phyloP scores from a whole-genome alignment of 2,888 invertebrate genomes.

The Euzetes globulus region DNA sequence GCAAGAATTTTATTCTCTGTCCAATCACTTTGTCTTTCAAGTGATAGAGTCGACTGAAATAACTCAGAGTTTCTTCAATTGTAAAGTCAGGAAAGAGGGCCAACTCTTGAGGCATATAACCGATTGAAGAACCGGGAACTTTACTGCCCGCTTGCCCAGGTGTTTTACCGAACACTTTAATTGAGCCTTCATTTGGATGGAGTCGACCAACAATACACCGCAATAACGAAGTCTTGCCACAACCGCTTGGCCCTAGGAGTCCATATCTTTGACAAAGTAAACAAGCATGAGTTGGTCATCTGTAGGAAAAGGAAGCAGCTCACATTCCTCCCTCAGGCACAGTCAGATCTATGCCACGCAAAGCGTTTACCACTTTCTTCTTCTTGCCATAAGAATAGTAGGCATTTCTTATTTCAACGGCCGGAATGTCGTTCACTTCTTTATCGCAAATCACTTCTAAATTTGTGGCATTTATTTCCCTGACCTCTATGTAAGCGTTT shows the following conservation, averaged over 20 bases:
- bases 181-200: slow-evolving; percentile 73
- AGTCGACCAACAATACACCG: slow-evolving; percentile 85
- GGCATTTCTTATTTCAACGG: slow-evolving; percentile 76
- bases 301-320: slow-evolving; percentile 52
- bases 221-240: slow-evolving; percentile 89
- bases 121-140: slow-evolving; percentile 87
- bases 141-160: slow-evolving; percentile 81
- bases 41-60: slow-evolving; percentile 48
- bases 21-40: slow-evolving; percentile 43
- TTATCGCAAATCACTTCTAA: not conserved
- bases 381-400: slow-evolving; percentile 82
- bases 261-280: slow-evolving; percentile 63
- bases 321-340: slow-evolving; percentile 90
- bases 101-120: slow-evolving; percentile 71
- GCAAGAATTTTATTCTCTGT: slow-evolving; percentile 46
- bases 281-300: not conserved
- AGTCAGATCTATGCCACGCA: slow-evolving; percentile 83
- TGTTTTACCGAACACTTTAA: slow-evolving; percentile 79
- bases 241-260: slow-evolving; percentile 85
- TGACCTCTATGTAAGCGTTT: not conserved
- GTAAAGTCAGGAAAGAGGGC: slow-evolving; percentile 45
- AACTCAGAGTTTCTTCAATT: slow-evolving; percentile 48
- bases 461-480: not conserved
- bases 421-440: slow-evolving; percentile 46
- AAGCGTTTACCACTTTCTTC: slow-evolving; percentile 74